phyloP scores from a whole-genome alignment of 1,140 invertebrate species.

The Phocides pigmalion region DNA sequence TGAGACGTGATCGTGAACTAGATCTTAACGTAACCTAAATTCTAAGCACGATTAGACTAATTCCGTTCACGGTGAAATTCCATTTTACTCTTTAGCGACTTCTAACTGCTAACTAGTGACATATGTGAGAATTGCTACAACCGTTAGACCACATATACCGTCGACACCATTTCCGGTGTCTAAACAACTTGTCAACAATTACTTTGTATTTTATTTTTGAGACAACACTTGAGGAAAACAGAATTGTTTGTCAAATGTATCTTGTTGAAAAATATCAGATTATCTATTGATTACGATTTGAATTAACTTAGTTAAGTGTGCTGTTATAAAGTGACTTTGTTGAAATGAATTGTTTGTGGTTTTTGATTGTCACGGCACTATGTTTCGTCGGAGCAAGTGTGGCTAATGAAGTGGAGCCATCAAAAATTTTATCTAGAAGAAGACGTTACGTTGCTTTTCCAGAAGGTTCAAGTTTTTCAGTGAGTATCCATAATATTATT shows the following conservation, averaged over 20 bases:
- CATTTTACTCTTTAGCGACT: slow-evolving; percentile 24
- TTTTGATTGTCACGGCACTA: neutral
- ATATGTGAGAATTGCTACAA: slow-evolving; percentile 8
- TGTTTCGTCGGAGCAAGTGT: slow-evolving; percentile 4
- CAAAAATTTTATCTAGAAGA: slow-evolving; percentile 80
- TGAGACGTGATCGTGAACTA: too few relatives aligned
- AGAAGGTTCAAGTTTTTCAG: slow-evolving; percentile 89
- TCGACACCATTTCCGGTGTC: slow-evolving; percentile 7
- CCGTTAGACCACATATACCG: slow-evolving; percentile 13
- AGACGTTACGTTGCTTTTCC: slow-evolving; percentile 89
- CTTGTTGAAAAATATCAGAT: neutral
- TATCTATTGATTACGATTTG: too few relatives aligned
- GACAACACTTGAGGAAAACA: slow-evolving; percentile 3
- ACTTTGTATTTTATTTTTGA: slow-evolving; percentile 11
- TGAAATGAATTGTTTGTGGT: slow-evolving; percentile 9
- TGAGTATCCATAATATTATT: slow-evolving; percentile 74
- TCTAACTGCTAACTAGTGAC: slow-evolving; percentile 18
- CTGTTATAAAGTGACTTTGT: too few relatives aligned
- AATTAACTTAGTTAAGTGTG: too few relatives aligned
- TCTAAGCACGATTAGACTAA: neutral
- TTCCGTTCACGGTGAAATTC: neutral
- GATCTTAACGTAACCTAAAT: neutral
- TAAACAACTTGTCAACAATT: slow-evolving; percentile 28
- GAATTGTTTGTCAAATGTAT: slow-evolving; percentile 6
- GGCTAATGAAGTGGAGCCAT: slow-evolving; percentile 10